Evolutionary conservation across 2,113 vertebrate genomes (phyloP), one percentile per base, ranked within the genome.

Genomic region (Leptocoma aspasia): DNA sequence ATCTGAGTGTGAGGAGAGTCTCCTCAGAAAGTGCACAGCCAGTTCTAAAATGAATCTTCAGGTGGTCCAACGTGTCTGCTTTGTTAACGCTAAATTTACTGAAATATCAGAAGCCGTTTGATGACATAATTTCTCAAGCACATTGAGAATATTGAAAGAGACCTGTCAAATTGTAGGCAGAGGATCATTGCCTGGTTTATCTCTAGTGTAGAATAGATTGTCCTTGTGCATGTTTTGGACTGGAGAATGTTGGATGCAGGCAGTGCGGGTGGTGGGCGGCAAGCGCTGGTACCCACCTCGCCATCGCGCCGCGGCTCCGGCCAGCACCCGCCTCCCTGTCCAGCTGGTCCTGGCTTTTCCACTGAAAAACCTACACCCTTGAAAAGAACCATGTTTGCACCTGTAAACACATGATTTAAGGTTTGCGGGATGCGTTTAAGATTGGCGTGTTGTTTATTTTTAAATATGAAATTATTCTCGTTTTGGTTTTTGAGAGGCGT

Each of bases 1-100:
- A 94, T 60, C 27, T 28, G 31, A 50, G 71, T 14, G 7, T 15
- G 75, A 72, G 52, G 11, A 45, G 35, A 75, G 63, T 41, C 42
- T 78, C 27, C 57, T 26, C 57, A 88, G 82, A 37, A 77, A 78
- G 44, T 8, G 15, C 24, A 80, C 64, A 85, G 71, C 75, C 89
- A 41, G 50, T 68, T 90, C 63, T 54, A 13, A 92, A 72, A 72
- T 13, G 65, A 86, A 84, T 83, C 92, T 87, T 94, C 80, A 86
- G 83, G 83, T 95, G 86, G 66, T 44, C 80, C 41, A 41, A 42
- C 26, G 2, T 10, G 3, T 11, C 10, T 3, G 13, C 50, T 69
- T 85, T 90, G 76, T 68, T 49, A 76, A 69, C 33, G 19, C 45
- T 49, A 8, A 85, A 90, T 93, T 65, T 49, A 39, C 76, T 18